Conservation (phyloP, 2,797 vertebrate species). For the Hyperoplus immaculatus region DNA sequence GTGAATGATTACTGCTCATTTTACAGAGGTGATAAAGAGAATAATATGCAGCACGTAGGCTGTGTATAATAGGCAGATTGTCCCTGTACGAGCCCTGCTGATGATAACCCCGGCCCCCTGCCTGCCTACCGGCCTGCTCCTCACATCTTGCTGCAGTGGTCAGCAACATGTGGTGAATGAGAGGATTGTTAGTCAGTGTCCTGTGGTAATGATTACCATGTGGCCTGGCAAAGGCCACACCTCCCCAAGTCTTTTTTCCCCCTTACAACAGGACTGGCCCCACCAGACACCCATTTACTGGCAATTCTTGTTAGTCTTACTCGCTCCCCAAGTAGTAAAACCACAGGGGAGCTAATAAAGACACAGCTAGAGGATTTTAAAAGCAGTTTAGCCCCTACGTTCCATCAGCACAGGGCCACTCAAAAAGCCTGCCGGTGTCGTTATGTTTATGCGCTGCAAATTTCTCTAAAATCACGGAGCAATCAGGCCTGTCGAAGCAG, state of each 20-base stretch:
- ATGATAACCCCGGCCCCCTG: constrained; percentile 40
- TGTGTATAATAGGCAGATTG: constrained; percentile 72
- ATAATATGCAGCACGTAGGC: constrained; percentile 44
- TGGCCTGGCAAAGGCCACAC: constrained; percentile 61
- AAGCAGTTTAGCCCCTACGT: constrained; percentile 32
- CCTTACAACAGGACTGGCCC: constrained; percentile 51
- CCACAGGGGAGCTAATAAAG: constrained; percentile 64
- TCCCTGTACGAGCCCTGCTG: constrained; percentile 43
- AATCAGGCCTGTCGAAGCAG: constrained; percentile 51
- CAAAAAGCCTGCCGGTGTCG: constrained; percentile 27
- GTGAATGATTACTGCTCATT: constrained; percentile 59
- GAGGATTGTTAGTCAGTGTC: constrained; percentile 74
- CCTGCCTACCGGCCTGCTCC: constrained; percentile 34
- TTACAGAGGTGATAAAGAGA: constrained; percentile 61
- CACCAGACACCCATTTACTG: constrained; percentile 61
- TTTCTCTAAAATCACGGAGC: constrained; percentile 57
- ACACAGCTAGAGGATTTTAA: constrained; percentile 49
- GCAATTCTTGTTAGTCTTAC: constrained; percentile 40
- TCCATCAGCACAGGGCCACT: constrained; percentile 38
- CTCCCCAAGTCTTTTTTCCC: constrained; percentile 33
- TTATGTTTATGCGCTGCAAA: constrained; percentile 66
- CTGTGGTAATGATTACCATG: constrained; percentile 79
- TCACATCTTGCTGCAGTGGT: constrained; percentile 70
- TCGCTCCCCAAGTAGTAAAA: constrained; percentile 44
- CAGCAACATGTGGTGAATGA: constrained; percentile 79